Evolutionary conservation across 2,113 vertebrate species (phyloP).

Genomic region (Hemicordylus capensis): DNA sequence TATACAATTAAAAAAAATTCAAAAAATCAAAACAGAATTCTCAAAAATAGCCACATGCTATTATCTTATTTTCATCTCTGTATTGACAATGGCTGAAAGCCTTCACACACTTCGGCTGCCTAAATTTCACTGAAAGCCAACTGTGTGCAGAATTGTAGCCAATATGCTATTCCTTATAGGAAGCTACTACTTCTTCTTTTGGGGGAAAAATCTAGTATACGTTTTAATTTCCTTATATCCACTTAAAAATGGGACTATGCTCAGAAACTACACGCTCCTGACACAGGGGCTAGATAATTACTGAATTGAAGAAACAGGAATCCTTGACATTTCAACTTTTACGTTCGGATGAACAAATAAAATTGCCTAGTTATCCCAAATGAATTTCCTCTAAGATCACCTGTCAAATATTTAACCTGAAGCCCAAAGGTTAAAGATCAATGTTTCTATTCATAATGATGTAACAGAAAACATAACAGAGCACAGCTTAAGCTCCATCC

Average conservation of each 20-base stretch:
- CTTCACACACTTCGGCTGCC: neutral
- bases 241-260: neutral
- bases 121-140: neutral
- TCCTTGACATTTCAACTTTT: neutral
- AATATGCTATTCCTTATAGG: neutral
- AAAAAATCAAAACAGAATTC: constrained; percentile 8
- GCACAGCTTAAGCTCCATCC: neutral
- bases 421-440: neutral
- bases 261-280: neutral
- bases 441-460: neutral
- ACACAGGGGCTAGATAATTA: neutral
- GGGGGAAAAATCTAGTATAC: neutral
- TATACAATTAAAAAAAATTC: constrained; percentile 21
- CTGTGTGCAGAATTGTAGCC: neutral
- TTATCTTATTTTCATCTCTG: neutral
- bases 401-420: neutral
- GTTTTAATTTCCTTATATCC: neutral
- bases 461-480: neutral
- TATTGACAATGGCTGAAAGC: constrained; percentile 4
- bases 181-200: neutral
- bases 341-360: neutral
- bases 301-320: neutral
- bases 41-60: neutral
- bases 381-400: neutral
- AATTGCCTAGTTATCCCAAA: neutral